Percentiles rank a stretch among this genome's conserved stretches.
phyloP scores from a whole-genome alignment of 2,113 vertebrate species.

The Leptobrachium leishanense region DNA sequence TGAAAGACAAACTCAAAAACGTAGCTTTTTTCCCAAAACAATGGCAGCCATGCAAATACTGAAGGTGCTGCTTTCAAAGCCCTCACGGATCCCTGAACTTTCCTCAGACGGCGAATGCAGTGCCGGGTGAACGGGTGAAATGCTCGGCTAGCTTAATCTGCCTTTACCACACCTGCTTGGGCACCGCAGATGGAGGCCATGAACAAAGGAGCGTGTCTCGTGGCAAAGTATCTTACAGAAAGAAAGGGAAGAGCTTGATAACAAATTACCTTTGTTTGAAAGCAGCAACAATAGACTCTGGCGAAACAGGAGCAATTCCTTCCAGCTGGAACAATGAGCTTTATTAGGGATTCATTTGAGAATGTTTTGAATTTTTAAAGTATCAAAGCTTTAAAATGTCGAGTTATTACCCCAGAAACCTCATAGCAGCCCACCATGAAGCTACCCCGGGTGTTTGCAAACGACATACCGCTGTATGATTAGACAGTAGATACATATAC shows the following conservation, averaged over 20 bases:
- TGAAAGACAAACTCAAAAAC: too few relatives aligned
- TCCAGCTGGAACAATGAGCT: not conserved
- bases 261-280: slow-evolving; percentile 35
- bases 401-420: too few relatives aligned
- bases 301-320: not conserved
- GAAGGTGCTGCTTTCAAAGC: slow-evolving; percentile 4
- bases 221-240: not conserved
- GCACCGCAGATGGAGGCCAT: not conserved
- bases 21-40: not conserved
- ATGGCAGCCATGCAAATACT: not conserved
- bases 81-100: slow-evolving; percentile 14
- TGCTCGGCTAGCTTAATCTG: slow-evolving; percentile 29
- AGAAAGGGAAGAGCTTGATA: not conserved
- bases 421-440: too few relatives aligned
- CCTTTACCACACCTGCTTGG: slow-evolving; percentile 17
- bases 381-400: too few relatives aligned
- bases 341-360: not conserved
- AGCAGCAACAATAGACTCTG: not conserved
- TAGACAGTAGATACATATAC: too few relatives aligned
- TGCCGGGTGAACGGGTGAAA: slow-evolving; percentile 3
- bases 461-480: too few relatives aligned
- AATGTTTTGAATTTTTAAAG: not conserved
- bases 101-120: not conserved
- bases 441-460: too few relatives aligned
- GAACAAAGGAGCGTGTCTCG: slow-evolving; percentile 21